A percentile compares a stretch with the other conserved stretches of the same genome.
phyloP scores from a whole-genome alignment of 2,113 vertebrate genomes.

The Tinamus guttatus region DNA sequence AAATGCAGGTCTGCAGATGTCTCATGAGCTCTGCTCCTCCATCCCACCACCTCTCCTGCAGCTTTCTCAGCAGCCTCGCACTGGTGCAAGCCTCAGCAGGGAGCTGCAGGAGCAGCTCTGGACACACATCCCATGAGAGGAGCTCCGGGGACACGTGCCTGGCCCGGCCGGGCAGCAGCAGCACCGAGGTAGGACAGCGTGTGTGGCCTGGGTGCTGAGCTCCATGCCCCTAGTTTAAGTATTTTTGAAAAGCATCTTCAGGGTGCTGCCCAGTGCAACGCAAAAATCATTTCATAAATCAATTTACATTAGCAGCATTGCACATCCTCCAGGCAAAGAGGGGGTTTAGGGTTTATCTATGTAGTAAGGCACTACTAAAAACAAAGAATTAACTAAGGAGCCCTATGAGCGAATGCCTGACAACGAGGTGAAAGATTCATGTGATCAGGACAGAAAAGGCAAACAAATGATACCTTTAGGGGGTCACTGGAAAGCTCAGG shows the following conservation, averaged over 20 bases:
- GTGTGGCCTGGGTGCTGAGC: not conserved
- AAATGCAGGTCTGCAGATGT: not conserved
- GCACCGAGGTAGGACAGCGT: not conserved
- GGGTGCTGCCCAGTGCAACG: not conserved
- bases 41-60: not conserved
- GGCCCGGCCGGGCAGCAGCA: not conserved
- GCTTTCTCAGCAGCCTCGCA: not conserved
- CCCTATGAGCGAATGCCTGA: not conserved
- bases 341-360: not conserved
- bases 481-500: not conserved
- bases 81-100: not conserved
- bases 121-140: not conserved
- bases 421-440: not conserved
- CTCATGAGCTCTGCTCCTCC: not conserved
- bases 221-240: not conserved
- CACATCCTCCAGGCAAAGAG: not conserved
- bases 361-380: not conserved
- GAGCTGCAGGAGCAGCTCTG: not conserved
- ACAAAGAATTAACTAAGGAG: not conserved
- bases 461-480: not conserved
- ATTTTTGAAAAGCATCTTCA: not conserved
- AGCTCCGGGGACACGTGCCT: too few species aligned
- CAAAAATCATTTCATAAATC: not conserved
- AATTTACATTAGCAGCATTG: not conserved
- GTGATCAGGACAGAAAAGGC: not conserved